Base-by-base conservation (phyloP, 2,797 vertebrate genomes). In the Sebastes ruberrimus region DNA sequence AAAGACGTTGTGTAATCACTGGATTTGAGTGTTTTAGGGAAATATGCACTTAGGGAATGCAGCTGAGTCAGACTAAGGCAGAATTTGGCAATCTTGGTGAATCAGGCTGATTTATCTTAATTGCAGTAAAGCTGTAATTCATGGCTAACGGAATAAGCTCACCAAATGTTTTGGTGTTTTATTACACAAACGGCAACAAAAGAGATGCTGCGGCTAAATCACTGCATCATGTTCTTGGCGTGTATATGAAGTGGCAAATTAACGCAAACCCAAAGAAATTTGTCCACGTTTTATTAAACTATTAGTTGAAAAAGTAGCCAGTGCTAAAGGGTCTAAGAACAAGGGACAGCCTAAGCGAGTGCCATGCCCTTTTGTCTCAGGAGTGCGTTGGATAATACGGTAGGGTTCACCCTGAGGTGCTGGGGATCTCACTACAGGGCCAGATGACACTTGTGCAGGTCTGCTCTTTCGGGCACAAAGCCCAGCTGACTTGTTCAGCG, bases 401-500 rank as follows among this genome's bases (percentile, higher is more conserved):
- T 27, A 67, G 82, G 71, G 57, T 57, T 77, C 76, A 20, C 64
- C 86, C 86, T n/a, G 66, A 77, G 88, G 81, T 82, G 82, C 78
- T 70, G 23, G n/a, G 74, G 65, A 77, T 82, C 84, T 83, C 59
- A 14, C 80, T 67, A 4, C 78, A 70, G 76, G 71, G 79, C 64
- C 82, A 84, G 76, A 71, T 75, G 81, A 85, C 89, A 76, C 86
- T 81, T 3, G 55, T 18, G 67, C 55, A 83, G 84, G 85, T 87
- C 66, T 60, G 42, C 56, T 82, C 83, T 83, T 65, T 80, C n/a
- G 81, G 90, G 92, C 86, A 72, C 57, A 60, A 76, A 83, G 89
- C 89, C 89, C 89, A 82, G 75, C 57, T 82, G 87, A 82, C 68
- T 79, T 81, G 87, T 85, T 85, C 78, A 61, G 77, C 80, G 23